Evolutionary conservation across 1,140 invertebrate genomes (phyloP).

Genomic region (Drosophila varians): DNA sequence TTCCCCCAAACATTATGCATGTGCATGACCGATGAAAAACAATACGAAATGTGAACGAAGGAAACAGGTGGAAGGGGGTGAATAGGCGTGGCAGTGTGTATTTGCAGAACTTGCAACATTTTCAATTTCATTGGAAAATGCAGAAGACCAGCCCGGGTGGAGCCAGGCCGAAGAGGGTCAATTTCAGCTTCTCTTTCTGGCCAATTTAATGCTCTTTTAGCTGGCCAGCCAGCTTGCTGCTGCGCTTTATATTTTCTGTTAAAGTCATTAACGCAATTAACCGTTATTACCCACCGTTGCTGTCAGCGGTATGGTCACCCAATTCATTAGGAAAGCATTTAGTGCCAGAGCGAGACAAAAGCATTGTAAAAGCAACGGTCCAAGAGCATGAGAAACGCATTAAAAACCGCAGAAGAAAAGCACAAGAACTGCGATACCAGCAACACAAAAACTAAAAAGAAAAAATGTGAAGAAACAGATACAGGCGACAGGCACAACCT

Average conservation of each 20-base stretch:
- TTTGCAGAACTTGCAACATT: slow-evolving; percentile 41
- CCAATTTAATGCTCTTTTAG: slow-evolving; percentile 51
- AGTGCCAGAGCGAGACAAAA: slow-evolving; percentile 45
- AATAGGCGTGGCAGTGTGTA: slow-evolving; percentile 1
- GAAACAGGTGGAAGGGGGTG: too few relatives aligned
- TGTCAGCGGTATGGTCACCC: slow-evolving; percentile 66
- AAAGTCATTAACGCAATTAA: slow-evolving; percentile 82
- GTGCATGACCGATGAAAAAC: slow-evolving; percentile 5
- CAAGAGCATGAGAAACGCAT: slow-evolving; percentile 77
- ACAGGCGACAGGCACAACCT: slow-evolving; percentile 12
- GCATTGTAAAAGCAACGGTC: slow-evolving; percentile 66
- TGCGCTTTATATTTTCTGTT: slow-evolving; percentile 77
- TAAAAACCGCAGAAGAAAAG: slow-evolving; percentile 35
- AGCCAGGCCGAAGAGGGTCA: slow-evolving; percentile 4
- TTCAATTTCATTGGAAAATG: slow-evolving; percentile 49
- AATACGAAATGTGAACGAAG: too few relatives aligned
- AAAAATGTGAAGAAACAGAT: slow-evolving; percentile 38
- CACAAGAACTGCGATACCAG: slow-evolving; percentile 11
- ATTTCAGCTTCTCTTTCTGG: not conserved
- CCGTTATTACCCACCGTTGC: slow-evolving; percentile 71
- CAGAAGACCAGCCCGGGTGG: slow-evolving; percentile 13
- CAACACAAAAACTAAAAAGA: slow-evolving; percentile 15
- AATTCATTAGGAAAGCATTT: slow-evolving; percentile 80
- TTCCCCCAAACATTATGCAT: slow-evolving; percentile 22
- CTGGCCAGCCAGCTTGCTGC: slow-evolving; percentile 25